Percentiles rank a stretch among this genome's conserved stretches.
Conservation (phyloP, 2,888 invertebrate genomes). For the Clanis bilineata region DNA sequence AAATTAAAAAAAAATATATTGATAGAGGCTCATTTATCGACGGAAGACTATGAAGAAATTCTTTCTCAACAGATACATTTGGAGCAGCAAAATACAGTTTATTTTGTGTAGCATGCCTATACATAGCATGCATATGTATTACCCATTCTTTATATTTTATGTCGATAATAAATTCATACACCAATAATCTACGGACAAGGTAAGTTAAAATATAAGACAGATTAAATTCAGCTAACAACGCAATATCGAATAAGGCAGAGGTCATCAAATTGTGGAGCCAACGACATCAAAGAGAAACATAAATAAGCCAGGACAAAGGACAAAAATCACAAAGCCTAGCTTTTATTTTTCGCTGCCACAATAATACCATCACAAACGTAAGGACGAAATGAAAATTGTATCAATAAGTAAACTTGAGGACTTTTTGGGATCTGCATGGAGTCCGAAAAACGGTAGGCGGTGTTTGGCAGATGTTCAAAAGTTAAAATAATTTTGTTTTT, state of each 20-base stretch:
- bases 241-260: not conserved
- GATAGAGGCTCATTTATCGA: no score
- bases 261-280: constrained; percentile 1
- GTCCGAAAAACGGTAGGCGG: not conserved
- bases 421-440: not conserved
- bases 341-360: constrained; percentile 7
- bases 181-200: not conserved
- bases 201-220: not conserved
- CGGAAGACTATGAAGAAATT: no score
- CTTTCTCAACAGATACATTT: no score
- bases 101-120: not conserved
- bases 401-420: constrained; percentile 5
- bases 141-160: not conserved
- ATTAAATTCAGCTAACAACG: constrained; percentile 1
- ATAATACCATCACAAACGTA: constrained; percentile 11
- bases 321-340: constrained; percentile 9
- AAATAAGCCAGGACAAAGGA: constrained; percentile 2
- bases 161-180: not conserved
- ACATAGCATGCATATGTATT: not conserved
- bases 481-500: no score
- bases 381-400: constrained; percentile 9
- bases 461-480: no score
- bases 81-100: no score
- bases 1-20: no score
- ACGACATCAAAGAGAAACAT: constrained; percentile 6